Percentiles rank a stretch among this genome's conserved stretches.
Evolutionary conservation across 2,113 vertebrate species (phyloP).

Genomic region (Aldabrachelys gigantea): DNA sequence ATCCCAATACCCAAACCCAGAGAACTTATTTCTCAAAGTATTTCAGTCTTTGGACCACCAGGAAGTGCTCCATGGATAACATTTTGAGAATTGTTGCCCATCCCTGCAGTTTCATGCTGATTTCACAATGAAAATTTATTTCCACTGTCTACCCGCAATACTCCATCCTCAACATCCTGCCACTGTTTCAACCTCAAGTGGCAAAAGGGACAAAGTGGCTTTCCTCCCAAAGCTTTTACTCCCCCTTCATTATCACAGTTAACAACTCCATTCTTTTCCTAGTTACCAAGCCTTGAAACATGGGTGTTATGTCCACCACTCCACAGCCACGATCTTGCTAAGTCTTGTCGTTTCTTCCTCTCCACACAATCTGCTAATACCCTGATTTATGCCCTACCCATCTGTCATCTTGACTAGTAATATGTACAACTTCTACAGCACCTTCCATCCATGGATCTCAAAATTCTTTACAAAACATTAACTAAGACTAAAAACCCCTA

Average conservation of each 20-base stretch:
- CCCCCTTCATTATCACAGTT: not conserved
- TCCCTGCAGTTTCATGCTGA: not conserved
- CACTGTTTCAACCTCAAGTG: not conserved
- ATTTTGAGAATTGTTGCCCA: not conserved
- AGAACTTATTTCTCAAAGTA: not conserved
- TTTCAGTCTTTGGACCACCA: not conserved
- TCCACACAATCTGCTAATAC: slow-evolving; percentile 7
- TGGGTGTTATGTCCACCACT: accelerated
- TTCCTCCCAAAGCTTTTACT: not conserved
- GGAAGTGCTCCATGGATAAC: not conserved
- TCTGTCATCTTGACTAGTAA: slow-evolving; percentile 4
- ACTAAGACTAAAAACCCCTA: slow-evolving; percentile 31
- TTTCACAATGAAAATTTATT: not conserved
- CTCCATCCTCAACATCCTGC: not conserved
- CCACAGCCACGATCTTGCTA: not conserved
- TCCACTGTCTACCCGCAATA: not conserved
- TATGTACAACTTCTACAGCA: not conserved
- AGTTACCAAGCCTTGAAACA: not conserved
- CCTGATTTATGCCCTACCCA: not conserved
- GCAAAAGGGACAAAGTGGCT: not conserved
- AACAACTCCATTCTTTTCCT: not conserved
- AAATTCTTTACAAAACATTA: slow-evolving; percentile 1
- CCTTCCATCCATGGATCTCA: slow-evolving; percentile 7
- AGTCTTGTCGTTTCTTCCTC: not conserved
- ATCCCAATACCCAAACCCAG: not conserved